phyloP scores from a whole-genome alignment of 2,113 vertebrate genomes.

The Penelope pileata region DNA sequence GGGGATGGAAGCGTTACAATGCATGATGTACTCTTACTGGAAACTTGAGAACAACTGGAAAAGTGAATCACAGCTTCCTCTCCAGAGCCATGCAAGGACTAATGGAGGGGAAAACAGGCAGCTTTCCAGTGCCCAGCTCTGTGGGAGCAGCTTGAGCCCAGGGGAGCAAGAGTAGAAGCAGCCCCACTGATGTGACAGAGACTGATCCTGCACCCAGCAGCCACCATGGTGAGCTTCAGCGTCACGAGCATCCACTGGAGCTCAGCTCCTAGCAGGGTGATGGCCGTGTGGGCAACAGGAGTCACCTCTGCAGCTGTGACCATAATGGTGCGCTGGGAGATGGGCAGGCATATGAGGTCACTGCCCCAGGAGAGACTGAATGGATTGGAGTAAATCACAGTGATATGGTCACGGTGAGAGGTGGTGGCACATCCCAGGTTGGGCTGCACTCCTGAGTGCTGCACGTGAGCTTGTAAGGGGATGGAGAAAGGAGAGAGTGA shows the following conservation, averaged over 20 bases:
- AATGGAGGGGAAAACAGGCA: not conserved
- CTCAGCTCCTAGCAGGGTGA: not conserved
- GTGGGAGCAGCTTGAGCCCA: not conserved
- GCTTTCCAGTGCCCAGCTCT: not conserved
- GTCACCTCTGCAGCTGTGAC: not conserved
- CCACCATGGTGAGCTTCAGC: accelerated
- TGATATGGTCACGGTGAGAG: accelerated
- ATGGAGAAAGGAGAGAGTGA: not conserved
- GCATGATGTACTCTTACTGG: not conserved
- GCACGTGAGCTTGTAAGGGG: not conserved
- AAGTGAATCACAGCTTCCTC: conserved; percentile 64
- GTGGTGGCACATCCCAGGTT: accelerated
- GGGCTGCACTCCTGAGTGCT: not conserved
- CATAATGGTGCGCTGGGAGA: accelerated
- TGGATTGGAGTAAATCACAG: accelerated
- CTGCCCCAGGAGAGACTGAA: accelerated
- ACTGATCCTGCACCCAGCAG: accelerated
- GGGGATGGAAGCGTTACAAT: conserved; percentile 23
- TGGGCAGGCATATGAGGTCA: not conserved
- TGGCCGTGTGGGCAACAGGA: not conserved
- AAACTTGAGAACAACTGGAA: conserved; percentile 12
- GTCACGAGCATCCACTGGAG: not conserved
- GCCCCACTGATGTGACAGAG: not conserved
- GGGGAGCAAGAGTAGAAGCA: not conserved
- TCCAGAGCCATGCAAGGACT: not conserved